Base-by-base conservation (phyloP, 2,888 invertebrate species). In the Drosophila monieri region DNA sequence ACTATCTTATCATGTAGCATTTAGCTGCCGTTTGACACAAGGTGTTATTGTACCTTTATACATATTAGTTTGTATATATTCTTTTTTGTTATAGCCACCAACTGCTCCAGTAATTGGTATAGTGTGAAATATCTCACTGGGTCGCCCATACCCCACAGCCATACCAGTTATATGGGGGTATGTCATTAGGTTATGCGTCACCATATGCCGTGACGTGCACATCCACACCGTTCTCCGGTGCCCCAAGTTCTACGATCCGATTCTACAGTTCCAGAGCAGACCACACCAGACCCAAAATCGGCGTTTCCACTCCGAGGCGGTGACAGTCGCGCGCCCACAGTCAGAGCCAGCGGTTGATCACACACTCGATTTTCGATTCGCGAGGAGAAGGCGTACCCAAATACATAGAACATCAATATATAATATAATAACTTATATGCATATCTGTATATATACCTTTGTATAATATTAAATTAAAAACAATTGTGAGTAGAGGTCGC, bases 401-500 rank as follows among this genome's bases (percentile, higher is more conserved):
- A 55, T 49, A 69, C 46, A 53, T 18, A 51, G 23, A 9, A 66
- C 21, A 55, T 53, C 21, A 5, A 74, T 46, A 64, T 51, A 74
- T 43, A 27, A 59, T 18, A 70, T 44, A 67, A 15, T 46, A 56
- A 78, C 64, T 52, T 59, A 55, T 60, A 71, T 58, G 25, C 60
- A 70, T 47, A 59, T 58, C 44, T 56, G 66, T 55, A 25, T 54
- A 43, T 27, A 27, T 55, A 64, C 59, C 53, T 23, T 51, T 55
- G 57, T 51, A 27, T 44, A 61, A 83, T 83, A 85, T 79, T 81
- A 88, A 85, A 81, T 81, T 81, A 74, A 85, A 85, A 74, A 77
- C 84, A 88, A 81, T 88, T 81, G 81, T 77, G 77, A 76, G 84
- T 74, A 79, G 61, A 85, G 83, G 88, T 81, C 84, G 52, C 53